A percentile compares a stretch with the other conserved stretches of the same genome.
These are phyloP conservation scores for Sebastiscus albofasciatus DNA, from an alignment of 2,797 vertebrate genomes.

Conservation along the genomic window DNA sequence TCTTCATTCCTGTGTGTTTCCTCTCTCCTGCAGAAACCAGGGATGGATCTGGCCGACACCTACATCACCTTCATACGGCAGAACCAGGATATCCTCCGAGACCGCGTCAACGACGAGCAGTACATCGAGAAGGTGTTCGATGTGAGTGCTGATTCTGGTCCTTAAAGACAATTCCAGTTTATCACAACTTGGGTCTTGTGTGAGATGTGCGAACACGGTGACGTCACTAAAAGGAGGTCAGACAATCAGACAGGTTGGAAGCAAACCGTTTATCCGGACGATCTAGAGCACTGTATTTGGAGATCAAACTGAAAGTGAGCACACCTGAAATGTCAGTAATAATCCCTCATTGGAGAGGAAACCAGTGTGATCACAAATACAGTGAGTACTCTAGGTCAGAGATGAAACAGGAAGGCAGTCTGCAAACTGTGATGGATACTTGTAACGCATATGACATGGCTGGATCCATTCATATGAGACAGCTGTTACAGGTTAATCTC, in stretches of 20 bases:
- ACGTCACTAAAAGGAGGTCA: background rate
- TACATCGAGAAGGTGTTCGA: constrained; percentile 93
- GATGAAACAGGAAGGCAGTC: background rate
- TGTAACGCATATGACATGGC: too few species aligned
- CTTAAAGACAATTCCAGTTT: background rate
- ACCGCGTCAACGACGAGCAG: constrained; percentile 93
- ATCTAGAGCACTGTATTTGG: background rate
- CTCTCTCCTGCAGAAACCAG: constrained; percentile 88
- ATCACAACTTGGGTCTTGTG: background rate
- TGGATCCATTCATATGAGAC: background rate
- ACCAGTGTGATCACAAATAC: background rate
- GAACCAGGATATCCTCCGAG: constrained; percentile 95
- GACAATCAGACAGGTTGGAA: background rate
- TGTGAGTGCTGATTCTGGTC: constrained; percentile 84
- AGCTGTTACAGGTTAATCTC: background rate
- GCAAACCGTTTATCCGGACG: background rate
- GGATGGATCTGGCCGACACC: constrained; percentile 94
- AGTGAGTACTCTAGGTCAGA: background rate
- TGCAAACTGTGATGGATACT: background rate
- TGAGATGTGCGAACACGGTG: background rate
- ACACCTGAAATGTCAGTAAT: background rate
- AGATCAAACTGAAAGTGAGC: background rate
- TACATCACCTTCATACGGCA: constrained; percentile 96
- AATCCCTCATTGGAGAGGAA: background rate
- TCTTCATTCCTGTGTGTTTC: constrained; percentile 3